Evolutionary conservation across 2,113 vertebrate genomes (phyloP), one percentile per base, ranked within the genome.

Genomic region (Larimichthys crocea): DNA sequence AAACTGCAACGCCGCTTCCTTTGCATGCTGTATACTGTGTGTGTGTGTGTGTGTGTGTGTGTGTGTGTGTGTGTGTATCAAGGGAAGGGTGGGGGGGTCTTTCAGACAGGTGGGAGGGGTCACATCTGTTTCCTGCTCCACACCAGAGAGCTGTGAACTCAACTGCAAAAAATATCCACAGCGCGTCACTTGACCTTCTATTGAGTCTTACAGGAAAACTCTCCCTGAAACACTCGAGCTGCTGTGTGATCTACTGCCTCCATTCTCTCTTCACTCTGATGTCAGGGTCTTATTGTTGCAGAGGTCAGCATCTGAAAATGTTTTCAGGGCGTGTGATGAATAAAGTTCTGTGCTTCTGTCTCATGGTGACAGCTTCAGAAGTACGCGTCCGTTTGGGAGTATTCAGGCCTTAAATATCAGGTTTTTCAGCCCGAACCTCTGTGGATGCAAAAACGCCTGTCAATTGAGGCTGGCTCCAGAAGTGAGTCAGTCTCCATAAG

Each of bases 71-170:
- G 62, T 82, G 75, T 80, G 56, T 65, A 63, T 69, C 15, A 49
- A 63, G 49, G 77, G 80, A 69, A 76, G 78, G 91, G 83, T 24
- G 83, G 84, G 76, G 31, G 90, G 92, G 76, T 63, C 64, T 64
- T 1, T 74, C 56, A 76, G 82, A 90, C 89, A 92, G 92, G 88
- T 91, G 92, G 92, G 90, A 84, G 92, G 90, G 88, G 87, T 86
- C 86, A 88, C 90, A 92, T 94, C 90, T 93, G 93, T 92, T 94
- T 94, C 93, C 93, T 93, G 90, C 75, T 76, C 84, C 76, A 76
- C 74, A 79, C 57, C 46, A 83, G 64, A 80, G 77, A 77, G 8
- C 80, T 74, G 69, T 60, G 56, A 81, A 78, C 62, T 63, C 42
- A 22, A 19, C 50, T 57, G 69, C 71, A 72, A 9, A 64, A 80